These are phyloP conservation scores for Scleropages formosus DNA, from an alignment of 2,797 vertebrate species.

Conservation along the genomic window DNA sequence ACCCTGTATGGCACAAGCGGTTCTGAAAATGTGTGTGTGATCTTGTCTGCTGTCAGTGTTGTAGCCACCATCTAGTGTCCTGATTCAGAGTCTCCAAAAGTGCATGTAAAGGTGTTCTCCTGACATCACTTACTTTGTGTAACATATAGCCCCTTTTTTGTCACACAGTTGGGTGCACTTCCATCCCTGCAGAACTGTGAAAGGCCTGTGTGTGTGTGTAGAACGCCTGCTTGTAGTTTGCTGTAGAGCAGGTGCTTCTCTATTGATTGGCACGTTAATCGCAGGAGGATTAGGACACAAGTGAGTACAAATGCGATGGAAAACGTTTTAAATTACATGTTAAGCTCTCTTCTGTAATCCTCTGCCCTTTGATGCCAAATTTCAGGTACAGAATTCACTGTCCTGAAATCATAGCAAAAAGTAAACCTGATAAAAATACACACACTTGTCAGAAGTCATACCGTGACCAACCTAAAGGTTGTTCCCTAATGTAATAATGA, in stretches of 20 bases:
- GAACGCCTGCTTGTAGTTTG: slow-evolving; percentile 8
- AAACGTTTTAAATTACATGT: slow-evolving; percentile 69
- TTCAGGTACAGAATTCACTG: slow-evolving; percentile 37
- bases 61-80: too few relatives aligned
- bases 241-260: slow-evolving; percentile 51
- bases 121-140: too few relatives aligned
- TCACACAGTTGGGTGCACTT: too few relatives aligned
- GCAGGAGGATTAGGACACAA: slow-evolving; percentile 58
- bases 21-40: too few relatives aligned
- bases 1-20: too few relatives aligned
- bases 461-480: neutral
- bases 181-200: too few relatives aligned
- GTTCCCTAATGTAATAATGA: too few relatives aligned
- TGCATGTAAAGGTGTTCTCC: too few relatives aligned
- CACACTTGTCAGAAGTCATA: neutral
- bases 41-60: too few relatives aligned
- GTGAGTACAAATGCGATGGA: slow-evolving; percentile 68
- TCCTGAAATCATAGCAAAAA: neutral
- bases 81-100: too few relatives aligned
- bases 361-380: slow-evolving; percentile 50
- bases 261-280: slow-evolving; percentile 65
- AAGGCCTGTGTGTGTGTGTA: slow-evolving; percentile 24
- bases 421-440: neutral
- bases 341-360: slow-evolving; percentile 62
- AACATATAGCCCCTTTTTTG: neutral